Evolutionary conservation across 2,888 invertebrate species (phyloP).

Genomic region (Catocala nupta): DNA sequence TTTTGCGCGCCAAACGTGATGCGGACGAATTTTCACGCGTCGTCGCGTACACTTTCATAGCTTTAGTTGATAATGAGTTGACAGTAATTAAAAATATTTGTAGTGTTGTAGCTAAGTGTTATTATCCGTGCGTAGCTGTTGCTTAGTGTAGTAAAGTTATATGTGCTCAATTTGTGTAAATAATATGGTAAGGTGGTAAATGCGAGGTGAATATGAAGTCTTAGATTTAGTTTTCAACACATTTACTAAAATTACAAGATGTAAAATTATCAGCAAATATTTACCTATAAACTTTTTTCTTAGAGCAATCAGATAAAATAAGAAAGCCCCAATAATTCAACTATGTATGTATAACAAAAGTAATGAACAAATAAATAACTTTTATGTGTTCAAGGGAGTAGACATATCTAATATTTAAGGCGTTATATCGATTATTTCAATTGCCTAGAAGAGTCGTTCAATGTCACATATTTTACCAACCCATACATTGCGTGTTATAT

Average conservation of each 20-base stretch:
- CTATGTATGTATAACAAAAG: too few relatives aligned
- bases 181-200: constrained; percentile 56
- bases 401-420: constrained; percentile 33
- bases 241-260: too few relatives aligned
- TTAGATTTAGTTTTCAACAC: too few relatives aligned
- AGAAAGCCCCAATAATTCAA: too few relatives aligned
- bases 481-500: constrained; percentile 30
- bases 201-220: constrained; percentile 46
- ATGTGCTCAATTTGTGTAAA: constrained; percentile 54
- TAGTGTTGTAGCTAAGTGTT: constrained; percentile 39
- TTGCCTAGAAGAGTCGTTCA: constrained; percentile 29
- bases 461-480: constrained; percentile 33
- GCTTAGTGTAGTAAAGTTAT: constrained; percentile 27
- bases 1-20: constrained; percentile 66
- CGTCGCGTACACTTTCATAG: constrained; percentile 36
- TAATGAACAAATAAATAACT: not conserved
- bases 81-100: constrained; percentile 44
- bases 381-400: not conserved
- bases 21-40: constrained; percentile 51
- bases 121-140: constrained; percentile 25
- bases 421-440: constrained; percentile 42
- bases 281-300: too few relatives aligned
- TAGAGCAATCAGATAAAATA: too few relatives aligned
- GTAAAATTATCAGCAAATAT: too few relatives aligned
- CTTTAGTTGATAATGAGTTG: constrained; percentile 51